phyloP scores from a whole-genome alignment of 2,888 invertebrate genomes.

The Habroteleia sp. region DNA sequence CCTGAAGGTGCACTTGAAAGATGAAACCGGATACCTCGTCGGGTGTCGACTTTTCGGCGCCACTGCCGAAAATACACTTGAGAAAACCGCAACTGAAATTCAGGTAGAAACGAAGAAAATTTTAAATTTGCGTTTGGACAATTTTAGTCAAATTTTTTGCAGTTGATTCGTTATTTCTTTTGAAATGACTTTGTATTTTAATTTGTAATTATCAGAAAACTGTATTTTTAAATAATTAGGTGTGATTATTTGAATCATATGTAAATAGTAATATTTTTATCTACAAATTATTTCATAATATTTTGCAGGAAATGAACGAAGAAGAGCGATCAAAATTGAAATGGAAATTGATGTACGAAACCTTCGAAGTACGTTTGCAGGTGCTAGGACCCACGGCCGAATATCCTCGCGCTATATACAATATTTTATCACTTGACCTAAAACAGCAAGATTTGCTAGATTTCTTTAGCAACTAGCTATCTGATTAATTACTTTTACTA shows the following conservation, averaged over 20 bases:
- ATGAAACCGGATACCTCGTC: conserved; percentile 78
- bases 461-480: too few relatives aligned
- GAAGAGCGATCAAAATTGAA: conserved; percentile 72
- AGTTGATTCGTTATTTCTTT: too few relatives aligned
- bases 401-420: conserved; percentile 73
- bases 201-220: too few relatives aligned
- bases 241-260: too few relatives aligned
- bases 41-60: conserved; percentile 75
- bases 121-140: too few relatives aligned
- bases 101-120: too few relatives aligned
- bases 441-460: conserved; percentile 17
- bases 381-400: conserved; percentile 74
- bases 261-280: too few relatives aligned
- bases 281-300: conserved; percentile 4
- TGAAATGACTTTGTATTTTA: too few relatives aligned
- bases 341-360: conserved; percentile 70
- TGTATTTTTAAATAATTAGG: too few relatives aligned
- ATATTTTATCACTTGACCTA: conserved; percentile 72
- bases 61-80: conserved; percentile 73
- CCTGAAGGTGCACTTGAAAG: conserved; percentile 76
- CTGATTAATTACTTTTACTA: too few relatives aligned
- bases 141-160: too few relatives aligned
- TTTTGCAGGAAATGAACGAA: conserved; percentile 70
- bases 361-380: conserved; percentile 75
- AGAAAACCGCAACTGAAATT: conserved; percentile 70